Evolutionary conservation across 2,888 invertebrate genomes (phyloP).

Genomic region (Maniola hyperantus): DNA sequence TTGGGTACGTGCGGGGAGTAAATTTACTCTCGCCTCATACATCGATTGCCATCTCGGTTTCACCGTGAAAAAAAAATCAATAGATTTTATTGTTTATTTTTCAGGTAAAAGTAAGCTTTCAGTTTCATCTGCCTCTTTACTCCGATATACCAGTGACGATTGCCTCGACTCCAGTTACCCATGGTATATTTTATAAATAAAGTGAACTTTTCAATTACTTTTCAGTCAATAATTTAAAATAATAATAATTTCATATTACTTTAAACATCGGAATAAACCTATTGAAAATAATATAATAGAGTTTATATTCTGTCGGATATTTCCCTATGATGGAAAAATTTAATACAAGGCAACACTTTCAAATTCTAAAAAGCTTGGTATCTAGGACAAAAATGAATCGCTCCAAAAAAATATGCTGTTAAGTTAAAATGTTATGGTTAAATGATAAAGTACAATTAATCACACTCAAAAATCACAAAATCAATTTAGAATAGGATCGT

Average conservation of each 20-base stretch:
- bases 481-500: too few species aligned
- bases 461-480: too few species aligned
- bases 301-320: background rate
- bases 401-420: too few species aligned
- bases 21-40: too few species aligned
- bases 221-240: background rate
- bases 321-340: background rate
- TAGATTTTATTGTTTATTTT: slow-evolving; percentile 21
- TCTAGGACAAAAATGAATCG: too few species aligned
- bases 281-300: background rate
- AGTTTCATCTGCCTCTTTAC: slow-evolving; percentile 40
- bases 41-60: too few species aligned
- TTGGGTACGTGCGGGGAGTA: too few species aligned
- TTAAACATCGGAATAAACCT: background rate
- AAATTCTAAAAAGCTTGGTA: too few species aligned
- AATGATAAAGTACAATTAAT: too few species aligned
- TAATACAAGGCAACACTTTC: background rate
- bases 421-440: too few species aligned
- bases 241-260: background rate
- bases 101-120: slow-evolving; percentile 45
- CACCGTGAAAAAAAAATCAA: background rate
- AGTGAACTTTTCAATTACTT: background rate
- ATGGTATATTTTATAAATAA: slow-evolving; percentile 27
- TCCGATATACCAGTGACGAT: slow-evolving; percentile 44
- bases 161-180: slow-evolving; percentile 40